Percentiles rank a stretch among this genome's conserved stretches.
These are phyloP conservation scores for Cyanoderma ruficeps DNA, from an alignment of 2,113 vertebrate genomes.

Conservation along the genomic window DNA sequence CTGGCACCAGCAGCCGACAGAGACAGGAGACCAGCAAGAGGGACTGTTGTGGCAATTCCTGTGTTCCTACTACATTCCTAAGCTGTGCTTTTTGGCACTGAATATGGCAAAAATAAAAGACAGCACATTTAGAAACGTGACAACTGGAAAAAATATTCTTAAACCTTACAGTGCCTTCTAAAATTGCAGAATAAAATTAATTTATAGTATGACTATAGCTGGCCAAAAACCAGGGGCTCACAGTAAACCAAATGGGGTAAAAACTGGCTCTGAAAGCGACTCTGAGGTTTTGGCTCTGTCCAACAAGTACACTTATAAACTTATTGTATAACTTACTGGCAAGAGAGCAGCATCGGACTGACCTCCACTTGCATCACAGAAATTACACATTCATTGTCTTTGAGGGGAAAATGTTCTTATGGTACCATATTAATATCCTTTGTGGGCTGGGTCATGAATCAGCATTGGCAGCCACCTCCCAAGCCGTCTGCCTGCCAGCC, in stretches of 20 bases:
- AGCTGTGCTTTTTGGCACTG: conserved; percentile 33
- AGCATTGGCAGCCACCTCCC: conserved; percentile 49
- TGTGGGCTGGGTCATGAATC: conserved; percentile 56
- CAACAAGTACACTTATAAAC: conserved; percentile 28
- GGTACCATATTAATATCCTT: conserved; percentile 48
- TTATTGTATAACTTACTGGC: conserved; percentile 47
- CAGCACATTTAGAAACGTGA: conserved; percentile 50
- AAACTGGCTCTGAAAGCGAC: conserved; percentile 17
- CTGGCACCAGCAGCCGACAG: background rate
- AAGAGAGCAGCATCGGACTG: conserved; percentile 3
- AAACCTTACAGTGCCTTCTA: conserved; percentile 47
- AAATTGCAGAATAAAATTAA: conserved; percentile 65
- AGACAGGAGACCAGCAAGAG: conserved; percentile 10
- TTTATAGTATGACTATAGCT: conserved; percentile 42
- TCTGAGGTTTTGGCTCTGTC: conserved; percentile 42
- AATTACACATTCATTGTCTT: conserved; percentile 50
- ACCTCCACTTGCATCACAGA: conserved; percentile 59
- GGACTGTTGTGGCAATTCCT: conserved; percentile 18
- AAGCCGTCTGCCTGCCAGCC: conserved; percentile 52
- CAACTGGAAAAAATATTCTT: conserved; percentile 59
- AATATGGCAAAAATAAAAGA: background rate
- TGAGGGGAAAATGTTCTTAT: conserved; percentile 29
- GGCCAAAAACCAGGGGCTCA: conserved; percentile 26
- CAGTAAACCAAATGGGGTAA: conserved; percentile 43
- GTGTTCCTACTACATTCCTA: conserved; percentile 23